A percentile compares a stretch with the other conserved stretches of the same genome.
Evolutionary conservation across 2,888 invertebrate species (phyloP).

Genomic region (Clepsis dumicolana): DNA sequence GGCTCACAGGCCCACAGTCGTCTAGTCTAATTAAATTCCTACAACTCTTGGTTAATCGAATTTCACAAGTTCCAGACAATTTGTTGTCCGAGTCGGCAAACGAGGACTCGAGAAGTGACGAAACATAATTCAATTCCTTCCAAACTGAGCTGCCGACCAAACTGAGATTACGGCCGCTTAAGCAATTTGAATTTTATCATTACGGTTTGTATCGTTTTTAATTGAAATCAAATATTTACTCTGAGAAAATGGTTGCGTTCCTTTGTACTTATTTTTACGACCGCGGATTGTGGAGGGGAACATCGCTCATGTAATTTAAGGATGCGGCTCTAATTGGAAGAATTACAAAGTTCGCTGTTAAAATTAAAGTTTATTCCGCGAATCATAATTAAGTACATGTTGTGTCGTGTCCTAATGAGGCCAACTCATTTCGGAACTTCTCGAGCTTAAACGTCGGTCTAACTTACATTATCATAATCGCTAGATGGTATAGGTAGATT

Average conservation of each 20-base stretch:
- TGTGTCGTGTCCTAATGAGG: too few species aligned
- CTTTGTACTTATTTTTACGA: conserved; percentile 24
- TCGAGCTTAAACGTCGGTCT: too few species aligned
- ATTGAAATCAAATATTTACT: conserved; percentile 43
- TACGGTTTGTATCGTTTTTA: conserved; percentile 45
- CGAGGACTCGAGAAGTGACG: conserved; percentile 42
- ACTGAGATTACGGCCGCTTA: conserved; percentile 45
- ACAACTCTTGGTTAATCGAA: conserved; percentile 43
- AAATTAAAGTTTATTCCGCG: not conserved
- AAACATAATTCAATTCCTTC: conserved; percentile 50
- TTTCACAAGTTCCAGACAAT: conserved; percentile 45
- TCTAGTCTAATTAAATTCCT: conserved; percentile 49
- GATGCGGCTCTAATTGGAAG: conserved; percentile 19
- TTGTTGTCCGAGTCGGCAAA: conserved; percentile 51
- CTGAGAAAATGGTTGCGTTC: conserved; percentile 18
- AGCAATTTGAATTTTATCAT: conserved; percentile 45
- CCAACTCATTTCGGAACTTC: too few species aligned
- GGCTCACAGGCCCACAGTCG: conserved; percentile 3
- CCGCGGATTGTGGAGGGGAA: conserved; percentile 16
- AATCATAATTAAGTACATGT: not conserved
- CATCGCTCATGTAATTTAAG: conserved; percentile 31
- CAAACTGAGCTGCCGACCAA: conserved; percentile 45
- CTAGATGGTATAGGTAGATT: too few species aligned
- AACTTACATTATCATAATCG: too few species aligned
- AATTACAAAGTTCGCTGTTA: conserved; percentile 8